A percentile compares a stretch with the other conserved stretches of the same genome.
Conservation (phyloP, 2,888 invertebrate genomes). For the Ormyrus pomaceus region DNA sequence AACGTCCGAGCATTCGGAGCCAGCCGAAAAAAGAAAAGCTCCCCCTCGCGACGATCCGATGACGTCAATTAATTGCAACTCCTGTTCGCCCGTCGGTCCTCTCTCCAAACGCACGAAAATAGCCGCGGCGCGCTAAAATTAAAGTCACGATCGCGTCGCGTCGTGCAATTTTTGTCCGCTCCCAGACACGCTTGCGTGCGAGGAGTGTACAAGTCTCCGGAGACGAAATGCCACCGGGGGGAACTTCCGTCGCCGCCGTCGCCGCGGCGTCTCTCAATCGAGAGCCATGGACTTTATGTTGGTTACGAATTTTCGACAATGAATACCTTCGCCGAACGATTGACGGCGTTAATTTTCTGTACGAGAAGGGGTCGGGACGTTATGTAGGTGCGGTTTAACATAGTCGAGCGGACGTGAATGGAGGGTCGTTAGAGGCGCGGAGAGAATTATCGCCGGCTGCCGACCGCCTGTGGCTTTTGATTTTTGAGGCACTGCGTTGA, state of each 20-base stretch:
- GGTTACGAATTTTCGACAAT: conserved; percentile 14
- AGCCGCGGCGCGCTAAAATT: conserved; percentile 36
- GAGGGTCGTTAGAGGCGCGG: neutral
- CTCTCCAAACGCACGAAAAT: conserved; percentile 18
- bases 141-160: conserved; percentile 6
- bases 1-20: neutral
- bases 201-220: neutral
- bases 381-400: neutral
- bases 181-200: conserved; percentile 6
- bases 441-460: conserved; percentile 2
- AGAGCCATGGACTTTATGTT: conserved; percentile 11
- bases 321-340: conserved; percentile 23
- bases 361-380: neutral
- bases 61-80: conserved; percentile 44
- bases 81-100: neutral
- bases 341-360: conserved; percentile 13
- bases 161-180: conserved; percentile 18
- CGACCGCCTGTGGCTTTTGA: too few species aligned
- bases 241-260: conserved; percentile 17
- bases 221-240: conserved; percentile 24
- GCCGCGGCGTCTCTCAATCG: conserved; percentile 4
- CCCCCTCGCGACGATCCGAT: neutral
- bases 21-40: conserved; percentile 1
- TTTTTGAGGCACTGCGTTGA: neutral
- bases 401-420: too few species aligned